Evolutionary conservation across 2,888 invertebrate genomes (phyloP), one percentile per base, ranked within the genome.

Genomic region (Candidula unifasciata): DNA sequence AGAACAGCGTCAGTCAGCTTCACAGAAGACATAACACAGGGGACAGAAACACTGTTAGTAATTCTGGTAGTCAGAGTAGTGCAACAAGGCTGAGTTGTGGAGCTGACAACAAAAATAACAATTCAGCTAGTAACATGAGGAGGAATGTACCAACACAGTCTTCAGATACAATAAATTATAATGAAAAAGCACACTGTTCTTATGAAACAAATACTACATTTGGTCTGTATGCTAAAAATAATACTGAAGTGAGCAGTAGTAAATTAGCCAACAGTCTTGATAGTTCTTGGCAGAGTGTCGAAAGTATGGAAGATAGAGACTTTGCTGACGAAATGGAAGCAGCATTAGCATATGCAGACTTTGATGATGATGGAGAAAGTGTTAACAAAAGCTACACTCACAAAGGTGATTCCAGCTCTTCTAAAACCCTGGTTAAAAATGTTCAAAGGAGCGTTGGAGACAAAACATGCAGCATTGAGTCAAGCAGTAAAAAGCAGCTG

Each of bases 301-400:
- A 27, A 24, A 35, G 60, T 27, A 37, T 82, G 27, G 24, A 71
- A 37, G 83, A 80, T 21, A 57, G 44, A 66, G 84, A 84, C 35
- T 80, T 64, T 74, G 80, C 78, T 24, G 84, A 84, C 44, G 84
- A 84, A 80, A 60, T 84, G 66, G 84, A 84, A 60, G 84, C 52
- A 30, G 84, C 84, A 21, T 37, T 83, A 68, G 78, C 66, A 16
- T 73, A 73, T 57, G 81, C 57, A 57, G 73, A 81, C 30, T 66
- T 24, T 35, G 30, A 2, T 24, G 66, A 80, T 27, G 21, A 27
- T 5, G 33, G 27, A 21, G 30, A 52, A 3, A 52, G 35, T 44
- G 8, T 52, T 27, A 74, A 52, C 27, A 54, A 33, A 16, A 74
- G 18, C 52, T 30, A 30, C 44, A 74, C 16, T n/a, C n/a, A 54